Conservation (phyloP, 2,888 invertebrate species). For the Muscina levida region DNA sequence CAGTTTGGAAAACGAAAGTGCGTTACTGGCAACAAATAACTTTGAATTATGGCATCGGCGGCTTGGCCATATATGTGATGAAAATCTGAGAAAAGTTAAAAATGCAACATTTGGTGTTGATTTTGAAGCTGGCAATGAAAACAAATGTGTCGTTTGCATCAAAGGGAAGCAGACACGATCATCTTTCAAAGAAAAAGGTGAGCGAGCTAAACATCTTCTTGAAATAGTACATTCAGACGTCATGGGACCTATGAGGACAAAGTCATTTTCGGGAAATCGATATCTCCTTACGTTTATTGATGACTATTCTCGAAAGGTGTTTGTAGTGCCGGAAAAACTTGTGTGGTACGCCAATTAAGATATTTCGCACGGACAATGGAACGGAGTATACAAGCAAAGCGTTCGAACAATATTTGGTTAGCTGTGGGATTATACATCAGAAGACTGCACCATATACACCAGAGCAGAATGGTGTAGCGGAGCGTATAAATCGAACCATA, state of each 20-base stretch:
- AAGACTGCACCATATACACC: constrained; percentile 71
- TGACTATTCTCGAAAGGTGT: constrained; percentile 62
- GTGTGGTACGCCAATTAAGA: constrained; percentile 24
- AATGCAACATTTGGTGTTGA: neutral
- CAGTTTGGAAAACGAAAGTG: constrained; percentile 11
- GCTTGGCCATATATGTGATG: constrained; percentile 38
- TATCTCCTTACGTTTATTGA: constrained; percentile 39
- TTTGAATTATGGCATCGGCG: constrained; percentile 28
- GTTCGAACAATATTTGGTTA: constrained; percentile 59
- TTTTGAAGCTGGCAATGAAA: neutral
- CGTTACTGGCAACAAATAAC: neutral
- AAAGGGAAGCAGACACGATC: neutral
- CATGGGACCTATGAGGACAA: constrained; percentile 18
- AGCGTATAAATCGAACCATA: constrained; percentile 66
- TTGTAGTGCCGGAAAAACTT: constrained; percentile 46
- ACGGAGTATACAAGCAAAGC: constrained; percentile 38
- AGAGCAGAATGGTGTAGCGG: constrained; percentile 69
- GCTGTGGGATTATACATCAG: constrained; percentile 70
- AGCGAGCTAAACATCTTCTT: constrained; percentile 30
- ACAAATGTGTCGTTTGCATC: neutral
- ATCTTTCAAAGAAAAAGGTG: constrained; percentile 20
- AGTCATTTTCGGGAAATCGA: neutral
- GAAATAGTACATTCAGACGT: constrained; percentile 50
- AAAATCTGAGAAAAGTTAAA: constrained; percentile 33
- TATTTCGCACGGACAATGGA: constrained; percentile 49